phyloP scores from a whole-genome alignment of 1,140 invertebrate species.

The Lycorma delicatula region DNA sequence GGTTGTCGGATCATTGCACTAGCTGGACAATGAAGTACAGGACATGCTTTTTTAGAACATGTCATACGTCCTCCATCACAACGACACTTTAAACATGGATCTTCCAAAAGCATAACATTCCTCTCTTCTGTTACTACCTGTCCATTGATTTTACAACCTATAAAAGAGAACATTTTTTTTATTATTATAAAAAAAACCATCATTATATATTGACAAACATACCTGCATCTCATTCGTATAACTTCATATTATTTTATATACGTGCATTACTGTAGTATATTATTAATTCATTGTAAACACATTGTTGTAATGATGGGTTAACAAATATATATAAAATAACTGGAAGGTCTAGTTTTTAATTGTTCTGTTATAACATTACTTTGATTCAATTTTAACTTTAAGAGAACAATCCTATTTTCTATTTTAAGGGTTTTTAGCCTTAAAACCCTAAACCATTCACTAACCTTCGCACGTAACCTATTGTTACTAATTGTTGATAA shows the following conservation, averaged over 20 bases:
- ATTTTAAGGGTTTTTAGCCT: too few species aligned
- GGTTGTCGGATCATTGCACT: conserved; percentile 52
- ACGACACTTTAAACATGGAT: conserved; percentile 79
- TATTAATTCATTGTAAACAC: neutral
- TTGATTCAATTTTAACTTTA: too few species aligned
- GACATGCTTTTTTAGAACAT: conserved; percentile 76
- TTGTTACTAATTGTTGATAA: too few species aligned
- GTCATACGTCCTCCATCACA: conserved; percentile 65
- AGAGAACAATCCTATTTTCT: too few species aligned
- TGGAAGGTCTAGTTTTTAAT: too few species aligned
- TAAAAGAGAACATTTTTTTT: neutral
- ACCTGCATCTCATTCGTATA: neutral
- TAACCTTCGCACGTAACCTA: too few species aligned
- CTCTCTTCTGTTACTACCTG: conserved; percentile 57
- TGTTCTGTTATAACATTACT: too few species aligned
- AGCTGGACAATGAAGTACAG: conserved; percentile 66
- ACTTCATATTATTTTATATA: neutral
- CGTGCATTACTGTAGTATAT: neutral
- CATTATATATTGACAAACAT: neutral
- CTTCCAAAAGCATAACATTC: conserved; percentile 64
- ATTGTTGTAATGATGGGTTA: neutral
- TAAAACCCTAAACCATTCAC: too few species aligned
- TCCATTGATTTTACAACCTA: conserved; percentile 68
- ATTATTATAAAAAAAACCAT: neutral
- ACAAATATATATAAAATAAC: neutral